These are phyloP conservation scores for Caretta caretta DNA, from an alignment of 2,113 vertebrate genomes.

Conservation along the genomic window DNA sequence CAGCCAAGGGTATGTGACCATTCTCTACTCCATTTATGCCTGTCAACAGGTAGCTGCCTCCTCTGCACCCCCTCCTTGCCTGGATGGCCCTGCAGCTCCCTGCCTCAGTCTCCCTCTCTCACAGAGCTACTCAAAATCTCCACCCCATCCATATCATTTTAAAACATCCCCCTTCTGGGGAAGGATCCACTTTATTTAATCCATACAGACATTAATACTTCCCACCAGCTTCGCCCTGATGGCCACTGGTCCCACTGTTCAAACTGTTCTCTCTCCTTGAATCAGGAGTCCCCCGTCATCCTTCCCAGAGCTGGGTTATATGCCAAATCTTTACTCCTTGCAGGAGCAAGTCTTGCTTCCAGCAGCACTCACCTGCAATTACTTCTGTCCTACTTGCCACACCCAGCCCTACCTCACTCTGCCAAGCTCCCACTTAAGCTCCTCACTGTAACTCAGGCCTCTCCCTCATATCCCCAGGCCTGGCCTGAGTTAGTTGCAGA, in stretches of 20 bases:
- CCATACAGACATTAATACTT: neutral
- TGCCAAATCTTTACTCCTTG: neutral
- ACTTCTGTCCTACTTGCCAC: neutral
- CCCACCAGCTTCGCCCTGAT: neutral
- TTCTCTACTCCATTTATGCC: neutral
- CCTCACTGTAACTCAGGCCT: neutral
- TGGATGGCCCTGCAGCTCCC: neutral
- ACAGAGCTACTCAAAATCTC: neutral
- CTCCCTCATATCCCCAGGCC: no score
- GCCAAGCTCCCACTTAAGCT: neutral
- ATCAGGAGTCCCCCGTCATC: neutral
- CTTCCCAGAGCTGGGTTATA: neutral
- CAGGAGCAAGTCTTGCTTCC: neutral
- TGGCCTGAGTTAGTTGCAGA: no score
- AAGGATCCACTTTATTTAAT: neutral
- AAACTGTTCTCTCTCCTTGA: neutral
- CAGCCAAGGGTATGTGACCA: neutral
- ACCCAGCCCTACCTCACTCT: neutral
- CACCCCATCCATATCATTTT: neutral
- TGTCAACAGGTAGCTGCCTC: neutral
- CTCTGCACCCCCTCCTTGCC: neutral
- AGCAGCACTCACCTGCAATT: no score
- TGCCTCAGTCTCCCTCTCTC: neutral
- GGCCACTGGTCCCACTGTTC: neutral
- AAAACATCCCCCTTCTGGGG: neutral